Conservation (phyloP, 2,113 vertebrate species). For the Rostratula benghalensis region DNA sequence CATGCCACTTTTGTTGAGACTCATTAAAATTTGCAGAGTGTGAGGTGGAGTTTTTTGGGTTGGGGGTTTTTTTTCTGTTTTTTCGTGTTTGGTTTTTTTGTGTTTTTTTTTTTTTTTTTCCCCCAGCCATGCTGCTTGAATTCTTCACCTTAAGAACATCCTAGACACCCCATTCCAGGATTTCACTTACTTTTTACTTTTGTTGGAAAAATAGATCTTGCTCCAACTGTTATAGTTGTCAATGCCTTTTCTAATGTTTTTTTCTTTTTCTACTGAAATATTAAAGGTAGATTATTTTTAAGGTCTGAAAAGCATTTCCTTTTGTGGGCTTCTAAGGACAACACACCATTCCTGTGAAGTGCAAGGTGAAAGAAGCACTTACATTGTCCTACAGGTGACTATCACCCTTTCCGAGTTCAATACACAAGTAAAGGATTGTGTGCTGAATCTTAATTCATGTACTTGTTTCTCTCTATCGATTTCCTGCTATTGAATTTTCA, state of each 20-base stretch:
- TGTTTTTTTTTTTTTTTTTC: too few species aligned
- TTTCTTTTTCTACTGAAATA: neutral
- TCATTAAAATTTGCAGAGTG: neutral
- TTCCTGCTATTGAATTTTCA: conserved; percentile 28
- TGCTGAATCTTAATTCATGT: conserved; percentile 34
- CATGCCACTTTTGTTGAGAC: neutral
- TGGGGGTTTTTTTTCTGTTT: too few species aligned
- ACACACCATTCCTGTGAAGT: fast-evolving
- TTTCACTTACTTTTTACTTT: neutral
- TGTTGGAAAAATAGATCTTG: neutral
- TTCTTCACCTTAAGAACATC: neutral
- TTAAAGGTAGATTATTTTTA: neutral
- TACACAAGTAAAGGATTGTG: neutral
- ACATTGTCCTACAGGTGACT: neutral
- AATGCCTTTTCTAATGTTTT: neutral
- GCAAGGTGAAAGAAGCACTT: neutral
- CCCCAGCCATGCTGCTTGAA: too few species aligned
- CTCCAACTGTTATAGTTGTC: neutral
- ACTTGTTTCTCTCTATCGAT: neutral
- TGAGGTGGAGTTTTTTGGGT: too few species aligned
- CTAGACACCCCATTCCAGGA: neutral
- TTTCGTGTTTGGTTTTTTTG: too few species aligned
- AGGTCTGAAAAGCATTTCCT: neutral
- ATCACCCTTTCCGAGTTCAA: neutral
- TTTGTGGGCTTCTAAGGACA: neutral